Percentiles rank a stretch among this genome's conserved stretches.
Conservation (phyloP, 2,113 vertebrate species). For the Chlamydotis undulata region DNA sequence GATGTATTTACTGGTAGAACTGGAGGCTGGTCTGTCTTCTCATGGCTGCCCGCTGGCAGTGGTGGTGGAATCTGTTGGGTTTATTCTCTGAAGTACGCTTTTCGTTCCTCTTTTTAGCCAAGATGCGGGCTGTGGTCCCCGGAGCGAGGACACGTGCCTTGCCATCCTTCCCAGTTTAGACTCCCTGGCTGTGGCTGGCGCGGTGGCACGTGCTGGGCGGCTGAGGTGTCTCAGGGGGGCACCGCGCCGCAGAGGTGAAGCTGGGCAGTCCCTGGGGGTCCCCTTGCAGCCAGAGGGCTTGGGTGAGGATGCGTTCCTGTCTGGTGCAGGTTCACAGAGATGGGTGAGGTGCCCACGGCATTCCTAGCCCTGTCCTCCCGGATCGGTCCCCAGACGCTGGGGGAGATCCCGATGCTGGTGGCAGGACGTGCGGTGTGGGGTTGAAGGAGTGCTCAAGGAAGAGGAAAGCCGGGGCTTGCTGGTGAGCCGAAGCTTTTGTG, state of each 20-base stretch:
- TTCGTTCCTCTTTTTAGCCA: background rate
- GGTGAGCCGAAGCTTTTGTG: background rate
- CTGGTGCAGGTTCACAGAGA: background rate
- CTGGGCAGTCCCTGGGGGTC: too few species aligned
- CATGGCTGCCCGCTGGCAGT: background rate
- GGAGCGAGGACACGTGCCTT: background rate
- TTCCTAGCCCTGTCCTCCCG: background rate
- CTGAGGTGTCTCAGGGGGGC: background rate
- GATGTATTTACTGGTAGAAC: background rate
- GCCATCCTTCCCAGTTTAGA: background rate
- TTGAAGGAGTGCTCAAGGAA: background rate
- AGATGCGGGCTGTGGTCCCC: background rate
- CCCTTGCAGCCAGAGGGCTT: background rate
- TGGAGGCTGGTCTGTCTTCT: background rate
- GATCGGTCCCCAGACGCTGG: background rate
- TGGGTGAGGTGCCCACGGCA: background rate
- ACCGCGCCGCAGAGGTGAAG: background rate
- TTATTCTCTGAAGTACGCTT: background rate
- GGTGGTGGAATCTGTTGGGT: background rate
- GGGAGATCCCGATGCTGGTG: background rate
- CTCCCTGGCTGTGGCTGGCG: background rate
- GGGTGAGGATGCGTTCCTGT: background rate
- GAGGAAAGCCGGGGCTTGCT: background rate
- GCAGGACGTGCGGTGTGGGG: background rate
- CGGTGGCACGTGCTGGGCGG: accelerated